phyloP scores from a whole-genome alignment of 92 coral and sea anemone genomes.

The Zoanthus solanderi region DNA sequence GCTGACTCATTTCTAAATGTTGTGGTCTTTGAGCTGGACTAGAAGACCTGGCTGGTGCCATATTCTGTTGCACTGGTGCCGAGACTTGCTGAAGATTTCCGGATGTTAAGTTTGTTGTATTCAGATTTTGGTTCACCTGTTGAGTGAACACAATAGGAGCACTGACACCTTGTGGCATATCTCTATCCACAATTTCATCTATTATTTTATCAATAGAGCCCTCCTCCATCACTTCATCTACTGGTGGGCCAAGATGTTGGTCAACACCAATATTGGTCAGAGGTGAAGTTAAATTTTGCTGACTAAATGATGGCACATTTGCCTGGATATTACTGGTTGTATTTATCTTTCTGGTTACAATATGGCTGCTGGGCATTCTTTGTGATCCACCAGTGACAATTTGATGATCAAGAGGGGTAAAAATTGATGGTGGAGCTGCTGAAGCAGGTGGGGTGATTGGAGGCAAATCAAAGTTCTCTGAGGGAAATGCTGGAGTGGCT shows the following conservation, averaged over 20 bases:
- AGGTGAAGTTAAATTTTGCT: constrained; percentile 62
- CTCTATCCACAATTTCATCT: constrained; percentile 97
- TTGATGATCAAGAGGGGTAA: constrained; percentile 41
- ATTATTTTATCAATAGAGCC: constrained; percentile 88
- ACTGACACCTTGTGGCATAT: constrained; percentile 91
- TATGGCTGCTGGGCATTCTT: constrained; percentile 37
- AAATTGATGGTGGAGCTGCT: constrained; percentile 58
- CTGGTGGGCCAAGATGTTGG: constrained; percentile 62
- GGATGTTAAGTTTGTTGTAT: constrained; percentile 32
- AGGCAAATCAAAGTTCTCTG: constrained; percentile 93
- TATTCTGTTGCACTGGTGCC: constrained; percentile 17
- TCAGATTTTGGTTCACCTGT: constrained; percentile 60
- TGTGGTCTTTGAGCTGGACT: constrained; percentile 50
- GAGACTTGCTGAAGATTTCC: constrained; percentile 30
- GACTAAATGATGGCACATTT: constrained; percentile 64
- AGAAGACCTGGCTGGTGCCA: constrained; percentile 40
- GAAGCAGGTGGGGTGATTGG: constrained; percentile 82
- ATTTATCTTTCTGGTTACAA: constrained; percentile 42
- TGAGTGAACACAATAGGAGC: constrained; percentile 78
- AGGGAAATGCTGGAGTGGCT: constrained; percentile 87
- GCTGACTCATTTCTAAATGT: constrained; percentile 48
- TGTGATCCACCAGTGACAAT: background rate
- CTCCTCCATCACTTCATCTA: constrained; percentile 73
- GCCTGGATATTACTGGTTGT: constrained; percentile 52
- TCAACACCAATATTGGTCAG: constrained; percentile 54